These are phyloP conservation scores for Promerops cafer DNA, from an alignment of 2,113 vertebrate genomes.

Conservation along the genomic window DNA sequence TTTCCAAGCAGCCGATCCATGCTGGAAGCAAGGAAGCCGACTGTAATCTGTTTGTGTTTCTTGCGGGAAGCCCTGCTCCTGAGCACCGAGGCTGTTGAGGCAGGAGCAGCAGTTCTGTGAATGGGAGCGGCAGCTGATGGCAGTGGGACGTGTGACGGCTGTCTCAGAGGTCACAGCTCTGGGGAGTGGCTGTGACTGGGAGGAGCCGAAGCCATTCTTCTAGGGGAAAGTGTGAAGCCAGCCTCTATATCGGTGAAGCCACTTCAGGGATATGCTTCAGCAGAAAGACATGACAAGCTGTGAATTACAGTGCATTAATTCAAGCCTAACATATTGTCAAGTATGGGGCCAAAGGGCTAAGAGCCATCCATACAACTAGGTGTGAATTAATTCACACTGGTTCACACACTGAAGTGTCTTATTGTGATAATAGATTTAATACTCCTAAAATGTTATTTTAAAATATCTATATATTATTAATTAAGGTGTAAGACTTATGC, in stretches of 20 bases:
- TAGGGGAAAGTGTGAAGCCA: not conserved
- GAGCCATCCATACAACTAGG: slow-evolving; percentile 43
- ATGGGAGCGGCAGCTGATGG: not conserved
- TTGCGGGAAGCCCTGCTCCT: not conserved
- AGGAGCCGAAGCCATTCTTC: slow-evolving; percentile 1
- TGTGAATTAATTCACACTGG: slow-evolving; percentile 64
- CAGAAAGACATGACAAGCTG: slow-evolving; percentile 54
- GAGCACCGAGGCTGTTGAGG: not conserved
- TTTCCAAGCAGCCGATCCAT: not conserved
- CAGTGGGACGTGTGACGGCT: not conserved
- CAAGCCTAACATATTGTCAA: slow-evolving; percentile 47
- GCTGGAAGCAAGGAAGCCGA: not conserved
- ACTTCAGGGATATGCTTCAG: slow-evolving; percentile 18
- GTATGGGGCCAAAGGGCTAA: slow-evolving; percentile 28
- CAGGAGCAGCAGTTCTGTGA: not conserved
- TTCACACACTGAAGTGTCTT: slow-evolving; percentile 39
- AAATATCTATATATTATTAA: slow-evolving; percentile 70
- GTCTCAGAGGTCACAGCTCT: not conserved
- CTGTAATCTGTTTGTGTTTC: not conserved
- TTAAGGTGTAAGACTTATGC: slow-evolving; percentile 50
- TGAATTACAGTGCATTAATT: slow-evolving; percentile 62
- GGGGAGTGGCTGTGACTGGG: not conserved
- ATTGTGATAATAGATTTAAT: slow-evolving; percentile 62
- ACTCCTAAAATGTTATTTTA: slow-evolving; percentile 63
- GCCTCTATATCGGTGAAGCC: not conserved